Conservation (phyloP, 2,113 vertebrate species). For the Onychostoma macrolepis region DNA sequence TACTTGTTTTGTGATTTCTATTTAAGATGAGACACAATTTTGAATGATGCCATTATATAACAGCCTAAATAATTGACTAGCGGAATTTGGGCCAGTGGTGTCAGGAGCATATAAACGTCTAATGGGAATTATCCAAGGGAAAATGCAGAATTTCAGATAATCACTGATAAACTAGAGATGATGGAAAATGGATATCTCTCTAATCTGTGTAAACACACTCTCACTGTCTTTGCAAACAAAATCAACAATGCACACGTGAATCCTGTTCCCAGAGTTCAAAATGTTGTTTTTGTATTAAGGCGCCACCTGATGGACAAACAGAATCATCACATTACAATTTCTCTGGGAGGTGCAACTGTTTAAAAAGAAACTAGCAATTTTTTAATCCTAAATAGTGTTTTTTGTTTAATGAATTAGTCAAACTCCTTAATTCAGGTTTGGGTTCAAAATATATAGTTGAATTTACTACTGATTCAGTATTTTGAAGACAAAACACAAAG, state of each 20-base stretch:
- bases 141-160: neutral
- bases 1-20: conserved; percentile 21
- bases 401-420: neutral
- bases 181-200: neutral
- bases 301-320: conserved; percentile 14
- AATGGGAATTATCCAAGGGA: neutral
- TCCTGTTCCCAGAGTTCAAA: neutral
- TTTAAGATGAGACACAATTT: conserved; percentile 17
- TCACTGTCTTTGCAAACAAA: neutral
- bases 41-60: conserved; percentile 26
- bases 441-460: neutral
- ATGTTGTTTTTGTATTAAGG: neutral
- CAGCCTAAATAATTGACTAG: conserved; percentile 39
- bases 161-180: neutral
- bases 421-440: neutral
- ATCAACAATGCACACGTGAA: neutral
- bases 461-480: neutral
- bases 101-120: neutral
- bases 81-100: neutral
- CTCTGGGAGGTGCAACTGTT: neutral
- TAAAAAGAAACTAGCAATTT: neutral
- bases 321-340: neutral
- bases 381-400: neutral
- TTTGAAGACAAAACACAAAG: neutral
- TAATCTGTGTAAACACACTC: neutral